A percentile compares a stretch with the other conserved stretches of the same genome.
phyloP scores from a whole-genome alignment of 2,888 invertebrate genomes.

The Meiosimyza decipiens region DNA sequence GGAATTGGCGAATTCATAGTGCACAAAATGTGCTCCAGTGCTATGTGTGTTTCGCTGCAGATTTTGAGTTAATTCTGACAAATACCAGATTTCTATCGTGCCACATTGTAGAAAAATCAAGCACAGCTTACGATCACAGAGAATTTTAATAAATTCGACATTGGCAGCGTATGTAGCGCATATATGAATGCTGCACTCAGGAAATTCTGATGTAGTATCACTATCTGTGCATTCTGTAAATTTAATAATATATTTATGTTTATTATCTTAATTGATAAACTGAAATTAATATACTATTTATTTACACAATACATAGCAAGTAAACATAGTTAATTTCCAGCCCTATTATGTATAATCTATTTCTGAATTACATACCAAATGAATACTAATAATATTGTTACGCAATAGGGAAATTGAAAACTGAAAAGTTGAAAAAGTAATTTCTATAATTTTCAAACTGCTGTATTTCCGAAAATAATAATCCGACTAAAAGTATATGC shows the following conservation, averaged over 20 bases:
- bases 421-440: too few relatives aligned
- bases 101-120: constrained; percentile 59
- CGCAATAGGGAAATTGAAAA: too few relatives aligned
- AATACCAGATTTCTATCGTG: constrained; percentile 61
- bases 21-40: constrained; percentile 53
- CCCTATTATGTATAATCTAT: too few relatives aligned
- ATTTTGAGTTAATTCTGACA: constrained; percentile 49
- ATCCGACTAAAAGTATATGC: too few relatives aligned
- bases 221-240: constrained; percentile 12
- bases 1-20: constrained; percentile 51
- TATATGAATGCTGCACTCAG: constrained; percentile 43
- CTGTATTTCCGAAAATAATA: too few relatives aligned
- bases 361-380: too few relatives aligned
- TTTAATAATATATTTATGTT: background rate
- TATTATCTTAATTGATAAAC: too few relatives aligned
- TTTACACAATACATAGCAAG: too few relatives aligned
- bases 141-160: constrained; percentile 52
- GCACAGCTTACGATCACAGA: constrained; percentile 51
- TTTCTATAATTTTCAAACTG: too few relatives aligned
- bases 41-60: constrained; percentile 54
- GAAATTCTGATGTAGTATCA: background rate
- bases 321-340: too few relatives aligned
- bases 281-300: too few relatives aligned
- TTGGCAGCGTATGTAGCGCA: constrained; percentile 53
- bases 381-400: too few relatives aligned